Base-by-base conservation (phyloP, 2,113 vertebrate genomes). In the Entomyzon cyanotis region DNA sequence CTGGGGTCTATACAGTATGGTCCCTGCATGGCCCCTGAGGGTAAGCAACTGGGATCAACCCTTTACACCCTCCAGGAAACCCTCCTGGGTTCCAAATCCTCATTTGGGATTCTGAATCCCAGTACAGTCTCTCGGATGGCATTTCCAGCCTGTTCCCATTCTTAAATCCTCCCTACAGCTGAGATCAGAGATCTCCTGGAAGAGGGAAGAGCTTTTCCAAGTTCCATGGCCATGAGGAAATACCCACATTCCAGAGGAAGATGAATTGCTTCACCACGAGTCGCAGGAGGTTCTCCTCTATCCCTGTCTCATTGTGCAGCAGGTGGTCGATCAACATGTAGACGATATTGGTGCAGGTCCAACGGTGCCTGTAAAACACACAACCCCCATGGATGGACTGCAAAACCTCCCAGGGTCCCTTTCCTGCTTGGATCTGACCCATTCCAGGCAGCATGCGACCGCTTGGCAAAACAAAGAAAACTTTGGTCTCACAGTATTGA, bases 311-410 rank as follows among this genome's bases (percentile, higher is more conserved):
- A 4, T 91, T 76, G 27, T 96, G 74, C 42, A 96, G 84, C 42
- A 96, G 87, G 65, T 96, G 89, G 39, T 96, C 96, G 25, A 96
- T 91, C 47, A 96, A 87, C 62, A 96, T 65, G 70, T 96, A 96
- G 64, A 96, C 80, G 7, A 96, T 90, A 64, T 87, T 80, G 46
- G 83, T 95, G 63, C 86, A 94, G 78, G 81, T 69, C 96, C 96
- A 96, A 16, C 69, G 64, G 33, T 90, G 75, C 17, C 96, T 95
- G 33, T 11, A 76, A 79, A 87, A 44, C 42, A 83, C 22, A 3
- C 12, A 2, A 39, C 9, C 33, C 23, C 21, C 44, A 27, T 17
- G 30, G 67, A 19, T 9, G 31, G 46, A 6, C 58, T 33, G 24
- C 7, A n/a, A 84, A 21, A 42, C 33, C 47, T 53, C 33, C 55